Percentiles rank a stretch among this genome's conserved stretches.
phyloP scores from a whole-genome alignment of 2,888 invertebrate species.

The Acleris holmiana region DNA sequence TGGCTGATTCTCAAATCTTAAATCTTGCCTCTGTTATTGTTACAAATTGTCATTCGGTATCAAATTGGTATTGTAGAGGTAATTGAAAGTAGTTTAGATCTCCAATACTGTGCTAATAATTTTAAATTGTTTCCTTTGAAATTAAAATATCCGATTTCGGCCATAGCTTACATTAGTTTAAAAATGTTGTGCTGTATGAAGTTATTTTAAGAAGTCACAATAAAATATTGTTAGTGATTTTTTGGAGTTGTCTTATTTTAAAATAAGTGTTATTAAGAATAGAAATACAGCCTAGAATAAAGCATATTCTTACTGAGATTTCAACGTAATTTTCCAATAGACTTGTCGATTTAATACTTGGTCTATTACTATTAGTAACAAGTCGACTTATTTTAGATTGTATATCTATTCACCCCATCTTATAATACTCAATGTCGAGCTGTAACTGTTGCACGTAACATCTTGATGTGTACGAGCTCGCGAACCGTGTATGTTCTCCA shows the following conservation, averaged over 20 bases:
- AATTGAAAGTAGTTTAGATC: neutral
- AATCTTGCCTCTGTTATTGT: neutral
- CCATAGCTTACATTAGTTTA: conserved; percentile 41
- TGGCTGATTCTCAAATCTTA: conserved; percentile 15
- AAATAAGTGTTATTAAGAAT: no score
- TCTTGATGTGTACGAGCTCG: no score
- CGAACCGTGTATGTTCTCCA: no score
- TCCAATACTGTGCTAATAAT: neutral
- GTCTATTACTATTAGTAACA: no score
- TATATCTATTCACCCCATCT: no score
- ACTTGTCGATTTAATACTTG: no score
- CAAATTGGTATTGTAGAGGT: neutral
- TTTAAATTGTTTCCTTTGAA: neutral
- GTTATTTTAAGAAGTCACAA: conserved; percentile 68
- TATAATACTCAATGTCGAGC: no score
- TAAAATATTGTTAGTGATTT: conserved; percentile 71
- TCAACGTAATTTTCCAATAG: no score
- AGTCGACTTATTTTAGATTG: no score
- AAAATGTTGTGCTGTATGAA: conserved; percentile 64
- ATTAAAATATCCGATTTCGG: conserved; percentile 12
- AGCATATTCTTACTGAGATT: no score
- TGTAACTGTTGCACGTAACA: no score
- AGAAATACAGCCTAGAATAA: no score
- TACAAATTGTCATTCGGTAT: neutral
- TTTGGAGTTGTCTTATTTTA: conserved; percentile 44